Base-by-base conservation (phyloP, 2,113 vertebrate species). In the Sprattus sprattus region DNA sequence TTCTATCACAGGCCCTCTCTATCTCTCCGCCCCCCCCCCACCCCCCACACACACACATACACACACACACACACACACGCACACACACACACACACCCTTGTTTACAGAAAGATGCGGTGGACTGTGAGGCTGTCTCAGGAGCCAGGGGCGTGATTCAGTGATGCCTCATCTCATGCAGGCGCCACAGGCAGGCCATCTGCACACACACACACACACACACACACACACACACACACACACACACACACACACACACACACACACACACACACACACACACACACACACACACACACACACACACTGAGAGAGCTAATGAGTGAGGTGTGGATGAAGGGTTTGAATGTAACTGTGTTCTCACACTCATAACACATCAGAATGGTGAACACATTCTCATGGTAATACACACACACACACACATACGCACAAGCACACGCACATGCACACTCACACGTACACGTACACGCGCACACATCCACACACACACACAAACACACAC, bases 201-300 rank as follows among this genome's bases (percentile, higher is more conserved):
- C 52, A 54, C 22, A 64, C 60, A 64, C n/a, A 64, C 60, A 64
- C 50, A 52, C 50, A 52, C 6, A 52, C 50, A 11, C 10, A 52
- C 11, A 52, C 11, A 52, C 50, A 52, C 9, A 13, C 50, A 52
- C 50, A 15, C 50, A 52, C 15, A 52, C 50, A 52, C 50, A 64
- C 60, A 64, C 60, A 64, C n/a, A n/a, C 60, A 64, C 60, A n/a
- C 60, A 64, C 60, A 64, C 60, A 64, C 60, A 64, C 60, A 64
- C 60, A 64, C 22, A 25, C 60, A 25, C 22, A 64, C 60, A 64
- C 60, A 25, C 9, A 25, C 22, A 64, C 11, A 64, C 60, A 64
- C 22, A 7, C 22, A 64, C 60, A 64, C 54, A 57, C 54, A 13
- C 54, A 57, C 4, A 57, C 4, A 57, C 4, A 16, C 11, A 5